phyloP scores from a whole-genome alignment of 2,797 vertebrate species.

The Delichon dasypus region DNA sequence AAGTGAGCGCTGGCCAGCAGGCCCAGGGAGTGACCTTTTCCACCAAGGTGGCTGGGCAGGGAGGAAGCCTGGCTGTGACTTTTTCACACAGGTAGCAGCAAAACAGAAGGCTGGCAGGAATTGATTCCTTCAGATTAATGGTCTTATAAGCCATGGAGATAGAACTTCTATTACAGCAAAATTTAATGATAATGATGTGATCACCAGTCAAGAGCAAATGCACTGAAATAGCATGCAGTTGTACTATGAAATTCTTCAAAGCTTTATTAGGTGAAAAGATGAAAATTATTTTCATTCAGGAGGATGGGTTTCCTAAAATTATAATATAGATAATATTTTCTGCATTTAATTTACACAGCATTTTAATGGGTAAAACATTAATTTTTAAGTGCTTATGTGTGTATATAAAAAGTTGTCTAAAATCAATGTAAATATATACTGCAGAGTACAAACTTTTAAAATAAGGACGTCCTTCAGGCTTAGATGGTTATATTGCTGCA shows the following conservation, averaged over 20 bases:
- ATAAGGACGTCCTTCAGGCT: conserved; percentile 54
- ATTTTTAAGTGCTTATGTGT: not conserved
- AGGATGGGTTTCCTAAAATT: not conserved
- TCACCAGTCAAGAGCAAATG: not conserved
- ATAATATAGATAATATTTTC: not conserved
- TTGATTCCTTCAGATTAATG: not conserved
- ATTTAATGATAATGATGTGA: conserved; percentile 8
- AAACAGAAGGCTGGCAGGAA: not conserved
- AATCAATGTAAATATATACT: not conserved
- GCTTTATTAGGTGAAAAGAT: conserved; percentile 25
- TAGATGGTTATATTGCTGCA: conserved; percentile 49
- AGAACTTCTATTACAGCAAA: not conserved
- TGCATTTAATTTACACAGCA: conserved; percentile 18
- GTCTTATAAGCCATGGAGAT: not conserved
- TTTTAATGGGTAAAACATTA: not conserved
- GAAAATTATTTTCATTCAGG: conserved; percentile 19
- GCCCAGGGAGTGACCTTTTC: not conserved
- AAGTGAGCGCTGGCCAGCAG: not conserved
- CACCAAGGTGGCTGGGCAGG: accelerated
- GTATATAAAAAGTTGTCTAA: not conserved
- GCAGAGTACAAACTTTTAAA: not conserved
- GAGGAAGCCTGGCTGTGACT: not conserved
- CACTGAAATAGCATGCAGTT: not conserved
- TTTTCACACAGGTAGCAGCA: not conserved
- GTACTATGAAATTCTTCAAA: conserved; percentile 6